Evolutionary conservation across 2,888 invertebrate genomes (phyloP), one percentile per base, ranked within the genome.

Genomic region (Drosophila falleni): DNA sequence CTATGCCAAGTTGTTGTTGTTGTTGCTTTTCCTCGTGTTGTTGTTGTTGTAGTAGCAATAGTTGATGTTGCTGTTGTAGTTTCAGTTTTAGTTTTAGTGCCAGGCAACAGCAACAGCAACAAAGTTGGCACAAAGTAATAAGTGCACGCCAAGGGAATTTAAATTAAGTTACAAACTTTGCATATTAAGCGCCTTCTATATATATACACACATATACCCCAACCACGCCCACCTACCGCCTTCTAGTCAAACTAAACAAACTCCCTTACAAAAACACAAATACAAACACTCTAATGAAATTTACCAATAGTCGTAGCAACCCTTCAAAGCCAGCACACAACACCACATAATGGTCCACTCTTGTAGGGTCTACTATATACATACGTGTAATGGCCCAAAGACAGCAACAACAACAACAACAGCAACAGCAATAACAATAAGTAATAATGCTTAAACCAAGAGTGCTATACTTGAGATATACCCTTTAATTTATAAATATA

Each of bases 131-230:
- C 64, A 79, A 80, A 77, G 80, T 80, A 79, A 79, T 80, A 80
- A 80, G 78, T 76, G 80, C 77, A 79, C 80, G 78, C 73, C 78
- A 80, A 77, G 78, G 78, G 78, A 87, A 85, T 86, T 82, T 86
- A 79, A 82, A 84, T 86, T 74, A 86, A 88, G 83, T 83, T 86
- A 73, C 80, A 81, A 83, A 87, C 71, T 87, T 74, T 82, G 74
- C 79, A 79, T 81, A 78, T 80, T 77, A 77, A 80, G 77, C 77
- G 77, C 80, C 77, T 77, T 75, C 71, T 51, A 75, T 53, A 67
- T 56, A 63, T 47, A 33, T 35, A 33, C 47, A 39, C 4, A 23
- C 33, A 23, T 10, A 53, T 8, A 9, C 8, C 19, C 58, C 9
- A 9, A 19, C 10, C 47, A 39, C 42, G 6, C 8, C 39, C 10